These are phyloP conservation scores for Ditylenchus dipsaci DNA, from an alignment of 1,140 invertebrate genomes.

Conservation along the genomic window DNA sequence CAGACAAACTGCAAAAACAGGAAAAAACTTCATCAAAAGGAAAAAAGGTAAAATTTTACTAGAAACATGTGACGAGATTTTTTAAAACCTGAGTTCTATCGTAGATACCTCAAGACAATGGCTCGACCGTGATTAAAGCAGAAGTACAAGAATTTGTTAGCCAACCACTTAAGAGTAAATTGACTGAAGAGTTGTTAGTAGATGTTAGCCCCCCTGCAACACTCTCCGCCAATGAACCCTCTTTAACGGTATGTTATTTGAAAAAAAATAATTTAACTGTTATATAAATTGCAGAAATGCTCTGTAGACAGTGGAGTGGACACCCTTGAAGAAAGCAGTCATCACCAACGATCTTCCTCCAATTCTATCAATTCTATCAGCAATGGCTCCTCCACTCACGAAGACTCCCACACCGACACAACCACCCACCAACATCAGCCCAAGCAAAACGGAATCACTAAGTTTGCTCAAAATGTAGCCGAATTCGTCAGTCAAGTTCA, in stretches of 20 bases:
- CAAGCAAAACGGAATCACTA: background rate
- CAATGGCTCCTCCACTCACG: conserved; percentile 18
- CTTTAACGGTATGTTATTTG: background rate
- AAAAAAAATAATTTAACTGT: background rate
- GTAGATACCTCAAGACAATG: background rate
- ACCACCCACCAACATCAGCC: background rate
- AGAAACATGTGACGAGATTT: background rate
- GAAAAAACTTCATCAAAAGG: background rate
- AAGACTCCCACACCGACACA: background rate
- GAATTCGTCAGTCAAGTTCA: conserved; percentile 5
- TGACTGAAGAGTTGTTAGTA: background rate
- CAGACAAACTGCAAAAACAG: conserved; percentile 2
- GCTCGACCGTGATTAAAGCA: conserved; percentile 4
- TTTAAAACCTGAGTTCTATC: no score
- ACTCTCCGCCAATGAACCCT: background rate
- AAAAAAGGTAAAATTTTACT: background rate
- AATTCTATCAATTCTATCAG: conserved; percentile 14
- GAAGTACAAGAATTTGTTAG: background rate
- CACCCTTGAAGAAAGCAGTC: background rate
- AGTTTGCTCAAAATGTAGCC: background rate
- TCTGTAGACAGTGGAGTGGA: conserved; percentile 19
- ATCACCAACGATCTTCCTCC: conserved; percentile 12
- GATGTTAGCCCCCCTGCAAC: background rate
- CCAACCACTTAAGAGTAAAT: background rate
- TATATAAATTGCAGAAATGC: conserved; percentile 12